phyloP scores from a whole-genome alignment of 1,140 invertebrate genomes.

The Saccostrea echinata region DNA sequence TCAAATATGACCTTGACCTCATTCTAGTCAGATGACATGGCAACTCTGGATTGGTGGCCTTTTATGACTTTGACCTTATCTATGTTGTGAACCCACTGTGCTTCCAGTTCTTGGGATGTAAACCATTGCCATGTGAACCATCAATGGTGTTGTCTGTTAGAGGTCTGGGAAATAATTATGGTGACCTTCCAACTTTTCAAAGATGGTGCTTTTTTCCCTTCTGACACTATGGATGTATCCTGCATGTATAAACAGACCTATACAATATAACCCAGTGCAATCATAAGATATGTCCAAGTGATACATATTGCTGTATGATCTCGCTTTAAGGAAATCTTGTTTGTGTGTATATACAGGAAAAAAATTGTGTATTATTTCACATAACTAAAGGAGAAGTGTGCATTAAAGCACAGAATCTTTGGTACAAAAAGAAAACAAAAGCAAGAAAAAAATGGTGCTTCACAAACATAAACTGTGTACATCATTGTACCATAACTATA shows the following conservation, averaged over 20 bases:
- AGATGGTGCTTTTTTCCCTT: slow-evolving; percentile 25
- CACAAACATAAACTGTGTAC: background rate
- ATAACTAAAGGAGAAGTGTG: background rate
- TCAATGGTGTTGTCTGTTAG: background rate
- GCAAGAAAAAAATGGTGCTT: slow-evolving; percentile 9
- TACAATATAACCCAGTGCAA: slow-evolving; percentile 30
- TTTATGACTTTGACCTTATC: slow-evolving; percentile 23
- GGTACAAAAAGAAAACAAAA: background rate
- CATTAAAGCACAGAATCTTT: background rate
- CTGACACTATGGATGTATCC: slow-evolving; percentile 13
- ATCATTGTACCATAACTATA: background rate
- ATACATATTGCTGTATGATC: slow-evolving; percentile 11
- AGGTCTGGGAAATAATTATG: slow-evolving; percentile 20
- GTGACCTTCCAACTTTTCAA: slow-evolving; percentile 23
- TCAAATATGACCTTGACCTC: slow-evolving; percentile 13
- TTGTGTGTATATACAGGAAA: background rate
- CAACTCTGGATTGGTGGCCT: slow-evolving; percentile 35
- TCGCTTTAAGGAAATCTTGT: background rate
- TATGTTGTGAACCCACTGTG: slow-evolving; percentile 28
- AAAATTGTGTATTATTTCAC: background rate
- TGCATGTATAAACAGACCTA: background rate
- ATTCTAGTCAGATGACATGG: slow-evolving; percentile 36
- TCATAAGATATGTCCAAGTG: slow-evolving; percentile 14
- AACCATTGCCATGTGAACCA: slow-evolving; percentile 5
- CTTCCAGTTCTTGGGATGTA: slow-evolving; percentile 30